phyloP scores from a whole-genome alignment of 2,797 vertebrate species.

The Falco peregrinus region DNA sequence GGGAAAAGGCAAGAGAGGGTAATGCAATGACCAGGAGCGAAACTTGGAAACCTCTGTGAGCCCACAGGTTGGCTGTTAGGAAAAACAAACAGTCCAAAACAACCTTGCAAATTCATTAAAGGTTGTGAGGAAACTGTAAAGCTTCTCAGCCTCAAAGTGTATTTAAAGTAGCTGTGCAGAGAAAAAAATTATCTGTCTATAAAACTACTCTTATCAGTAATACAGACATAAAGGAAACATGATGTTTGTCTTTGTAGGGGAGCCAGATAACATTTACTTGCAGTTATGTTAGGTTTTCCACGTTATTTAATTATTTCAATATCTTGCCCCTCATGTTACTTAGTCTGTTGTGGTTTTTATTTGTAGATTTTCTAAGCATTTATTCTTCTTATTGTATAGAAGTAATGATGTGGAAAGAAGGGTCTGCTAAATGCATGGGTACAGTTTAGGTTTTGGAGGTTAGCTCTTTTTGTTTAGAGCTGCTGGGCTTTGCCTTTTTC shows the following conservation, averaged over 20 bases:
- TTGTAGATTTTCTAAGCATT: neutral
- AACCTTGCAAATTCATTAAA: neutral
- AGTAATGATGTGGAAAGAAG: neutral
- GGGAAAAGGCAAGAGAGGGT: neutral
- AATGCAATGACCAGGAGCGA: neutral
- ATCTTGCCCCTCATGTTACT: neutral
- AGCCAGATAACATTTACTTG: neutral
- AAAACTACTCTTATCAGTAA: neutral
- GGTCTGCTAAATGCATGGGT: neutral
- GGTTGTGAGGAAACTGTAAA: neutral
- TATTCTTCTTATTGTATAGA: neutral
- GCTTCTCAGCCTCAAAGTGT: neutral
- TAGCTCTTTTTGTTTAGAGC: rapidly evolving
- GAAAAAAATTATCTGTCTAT: neutral
- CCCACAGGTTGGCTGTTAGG: neutral
- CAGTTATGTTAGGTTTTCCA: neutral
- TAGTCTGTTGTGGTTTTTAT: neutral
- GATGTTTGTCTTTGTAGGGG: neutral
- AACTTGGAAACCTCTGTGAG: neutral
- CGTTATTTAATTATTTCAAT: neutral
- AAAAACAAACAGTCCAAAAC: neutral
- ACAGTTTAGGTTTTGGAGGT: neutral
- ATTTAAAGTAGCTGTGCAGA: neutral
- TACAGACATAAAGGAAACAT: neutral
- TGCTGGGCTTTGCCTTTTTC: neutral